phyloP scores from a whole-genome alignment of 1,140 invertebrate species.

The Pseudachorutes palmiensis region DNA sequence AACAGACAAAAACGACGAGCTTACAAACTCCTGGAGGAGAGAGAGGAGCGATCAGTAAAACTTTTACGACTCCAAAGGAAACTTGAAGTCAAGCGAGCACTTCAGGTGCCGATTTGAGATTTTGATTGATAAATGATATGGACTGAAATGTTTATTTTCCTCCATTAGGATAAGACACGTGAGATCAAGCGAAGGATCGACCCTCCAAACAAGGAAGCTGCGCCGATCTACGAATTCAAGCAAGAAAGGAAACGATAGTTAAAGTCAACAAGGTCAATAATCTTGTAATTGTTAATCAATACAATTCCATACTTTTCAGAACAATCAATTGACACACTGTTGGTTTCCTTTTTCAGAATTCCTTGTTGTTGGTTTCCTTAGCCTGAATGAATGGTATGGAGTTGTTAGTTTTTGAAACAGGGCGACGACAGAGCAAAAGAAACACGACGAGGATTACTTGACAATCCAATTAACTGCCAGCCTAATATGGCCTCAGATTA shows the following conservation, averaged over 20 bases:
- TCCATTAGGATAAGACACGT: constrained; percentile 51
- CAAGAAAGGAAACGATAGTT: constrained; percentile 70
- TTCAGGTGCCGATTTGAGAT: constrained; percentile 55
- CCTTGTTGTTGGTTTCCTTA: constrained; percentile 25
- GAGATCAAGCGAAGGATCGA: constrained; percentile 55
- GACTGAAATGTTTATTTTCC: constrained; percentile 23
- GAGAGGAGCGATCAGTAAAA: constrained; percentile 73
- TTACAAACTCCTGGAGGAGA: constrained; percentile 70
- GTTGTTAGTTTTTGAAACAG: not conserved
- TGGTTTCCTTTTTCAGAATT: not conserved
- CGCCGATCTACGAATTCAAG: constrained; percentile 78
- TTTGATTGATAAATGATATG: not conserved
- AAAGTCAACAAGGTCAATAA: not conserved
- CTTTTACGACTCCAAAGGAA: constrained; percentile 72
- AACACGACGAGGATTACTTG: too few relatives aligned
- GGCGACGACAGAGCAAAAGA: too few relatives aligned
- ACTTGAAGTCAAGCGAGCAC: constrained; percentile 64
- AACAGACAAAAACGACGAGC: constrained; percentile 55
- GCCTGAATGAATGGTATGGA: not conserved
- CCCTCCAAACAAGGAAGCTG: constrained; percentile 56
- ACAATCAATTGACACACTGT: too few relatives aligned
- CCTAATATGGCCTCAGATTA: too few relatives aligned
- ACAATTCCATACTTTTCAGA: not conserved
- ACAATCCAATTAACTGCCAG: too few relatives aligned
- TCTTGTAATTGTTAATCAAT: not conserved